Base-by-base conservation (phyloP, 2,797 vertebrate genomes). In the Cheirogaleus major region DNA sequence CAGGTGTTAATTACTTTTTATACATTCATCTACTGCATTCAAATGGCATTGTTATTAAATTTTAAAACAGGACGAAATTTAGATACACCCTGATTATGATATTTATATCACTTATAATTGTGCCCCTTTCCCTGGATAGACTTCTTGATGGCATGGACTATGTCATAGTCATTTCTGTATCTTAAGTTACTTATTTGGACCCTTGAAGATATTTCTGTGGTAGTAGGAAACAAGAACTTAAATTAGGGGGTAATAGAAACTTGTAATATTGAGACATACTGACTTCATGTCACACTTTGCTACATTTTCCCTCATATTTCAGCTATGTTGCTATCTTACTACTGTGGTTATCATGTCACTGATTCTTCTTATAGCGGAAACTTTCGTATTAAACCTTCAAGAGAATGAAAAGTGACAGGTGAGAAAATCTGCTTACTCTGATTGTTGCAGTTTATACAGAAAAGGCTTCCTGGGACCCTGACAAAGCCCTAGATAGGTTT, bases 341-440 rank as follows among this genome's bases (percentile, higher is more conserved):
- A 25, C 22, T 89, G 32, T n/a, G 35, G 27, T 41, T 75, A 35
- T 61, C 35, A 55, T 78, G 38, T 73, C 30, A 17, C n/a, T 23
- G 27, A 35, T 57, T 86, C 38, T 63, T 86, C 27, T 70, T 45
- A 55, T 27, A 81, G 32, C 73, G 23, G 32, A 80, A 73, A 81
- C 12, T 92, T 94, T 84, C 23, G 23, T 89, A 91, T 61, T 91
- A 70, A 89, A 27, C 45, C 57, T 93, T 81, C 48, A 81, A 80
- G 59, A 55, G 55, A 88, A 48, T 38, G 43, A 32, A 90, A 93
- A 75, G 57, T 86, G 63, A 88, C 84, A 61, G 14, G 35, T 78
- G 27, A 81, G 27, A 63, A 81, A 91, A 82, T 63, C 41, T 75
- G 22, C 79, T 55, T 75, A 43, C 45, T 86, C 22, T 82, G 55